These are phyloP conservation scores for Psix sp. DNA, from an alignment of 1,140 invertebrate species.

Conservation along the genomic window DNA sequence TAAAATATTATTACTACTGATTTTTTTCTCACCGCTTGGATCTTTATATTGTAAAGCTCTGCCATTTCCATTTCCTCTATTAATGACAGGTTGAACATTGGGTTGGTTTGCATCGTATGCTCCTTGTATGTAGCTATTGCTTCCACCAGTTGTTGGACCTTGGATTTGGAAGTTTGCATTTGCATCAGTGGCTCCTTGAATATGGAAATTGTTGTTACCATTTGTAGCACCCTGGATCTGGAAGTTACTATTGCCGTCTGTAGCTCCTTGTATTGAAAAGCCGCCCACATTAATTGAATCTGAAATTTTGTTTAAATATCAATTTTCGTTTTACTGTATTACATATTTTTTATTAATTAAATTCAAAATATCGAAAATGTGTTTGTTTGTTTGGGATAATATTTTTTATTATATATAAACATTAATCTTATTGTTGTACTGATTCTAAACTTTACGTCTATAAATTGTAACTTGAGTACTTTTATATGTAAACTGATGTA, in stretches of 20 bases:
- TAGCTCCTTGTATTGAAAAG: constrained; percentile 68
- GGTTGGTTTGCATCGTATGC: constrained; percentile 59
- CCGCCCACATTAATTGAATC: constrained; percentile 65
- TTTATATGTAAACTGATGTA: not conserved
- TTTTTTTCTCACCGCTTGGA: constrained; percentile 69
- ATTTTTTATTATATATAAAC: not conserved
- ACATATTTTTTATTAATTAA: not conserved
- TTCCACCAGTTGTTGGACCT: constrained; percentile 60
- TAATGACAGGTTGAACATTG: constrained; percentile 18
- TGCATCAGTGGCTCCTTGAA: constrained; percentile 68
- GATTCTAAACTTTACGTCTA: too few species aligned
- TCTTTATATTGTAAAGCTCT: constrained; percentile 71
- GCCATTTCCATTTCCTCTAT: constrained; percentile 12
- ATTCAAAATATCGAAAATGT: too few species aligned
- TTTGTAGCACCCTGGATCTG: constrained; percentile 69
- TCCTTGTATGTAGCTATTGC: constrained; percentile 61
- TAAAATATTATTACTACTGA: too few species aligned
- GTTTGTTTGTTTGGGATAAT: not conserved
- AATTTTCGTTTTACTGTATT: too few species aligned
- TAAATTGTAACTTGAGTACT: too few species aligned
- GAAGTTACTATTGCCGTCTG: constrained; percentile 63
- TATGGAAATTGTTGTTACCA: constrained; percentile 68
- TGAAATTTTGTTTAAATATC: constrained; percentile 51
- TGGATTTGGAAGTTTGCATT: constrained; percentile 68
- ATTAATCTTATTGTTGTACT: too few species aligned